Percentiles rank a stretch among this genome's conserved stretches.
Evolutionary conservation across 2,113 vertebrate genomes (phyloP).

Genomic region (Numida meleagris): DNA sequence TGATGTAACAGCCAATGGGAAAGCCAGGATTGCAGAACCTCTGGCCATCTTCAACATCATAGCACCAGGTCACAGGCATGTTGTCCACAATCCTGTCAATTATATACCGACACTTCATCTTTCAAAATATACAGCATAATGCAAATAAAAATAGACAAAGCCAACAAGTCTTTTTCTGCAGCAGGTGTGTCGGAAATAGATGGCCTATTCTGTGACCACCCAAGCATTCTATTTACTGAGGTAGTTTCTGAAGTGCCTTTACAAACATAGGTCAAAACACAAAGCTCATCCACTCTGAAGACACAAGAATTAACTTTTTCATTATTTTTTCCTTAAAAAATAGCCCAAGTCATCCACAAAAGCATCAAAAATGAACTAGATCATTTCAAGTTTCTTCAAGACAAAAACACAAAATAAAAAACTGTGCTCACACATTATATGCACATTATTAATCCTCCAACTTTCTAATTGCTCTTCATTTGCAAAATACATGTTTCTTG

Average conservation of each 20-base stretch:
- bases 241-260: background rate
- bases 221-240: background rate
- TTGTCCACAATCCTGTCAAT: constrained; percentile 95
- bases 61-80: constrained; percentile 99
- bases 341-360: background rate
- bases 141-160: background rate
- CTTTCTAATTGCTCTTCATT: background rate
- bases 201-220: background rate
- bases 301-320: fast-evolving
- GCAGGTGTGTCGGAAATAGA: background rate
- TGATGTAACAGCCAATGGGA: constrained; percentile 94
- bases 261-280: background rate
- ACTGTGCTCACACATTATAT: background rate
- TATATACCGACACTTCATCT: background rate
- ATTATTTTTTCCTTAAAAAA: background rate
- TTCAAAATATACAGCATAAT: background rate
- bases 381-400: background rate
- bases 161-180: background rate
- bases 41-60: constrained; percentile 92
- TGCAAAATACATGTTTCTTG: background rate
- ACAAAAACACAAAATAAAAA: background rate
- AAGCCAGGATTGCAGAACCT: constrained; percentile 98
- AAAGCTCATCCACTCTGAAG: background rate
- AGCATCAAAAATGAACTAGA: background rate
- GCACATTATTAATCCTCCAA: background rate